A percentile compares a stretch with the other conserved stretches of the same genome.
These are phyloP conservation scores for Perca flavescens DNA, from an alignment of 2,113 vertebrate species.

Conservation along the genomic window DNA sequence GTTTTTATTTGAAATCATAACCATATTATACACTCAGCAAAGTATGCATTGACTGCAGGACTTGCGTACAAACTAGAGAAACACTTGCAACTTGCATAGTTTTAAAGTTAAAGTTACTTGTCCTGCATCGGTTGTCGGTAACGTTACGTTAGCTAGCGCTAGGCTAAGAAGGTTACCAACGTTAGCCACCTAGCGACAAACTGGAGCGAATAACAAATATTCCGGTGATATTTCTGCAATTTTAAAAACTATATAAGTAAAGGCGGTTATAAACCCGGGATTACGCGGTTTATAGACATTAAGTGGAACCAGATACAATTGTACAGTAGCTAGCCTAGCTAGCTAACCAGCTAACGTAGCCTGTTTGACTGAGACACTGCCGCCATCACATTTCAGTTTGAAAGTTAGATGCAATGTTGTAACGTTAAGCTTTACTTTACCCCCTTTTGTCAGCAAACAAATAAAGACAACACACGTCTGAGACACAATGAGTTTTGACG, in stretches of 20 bases:
- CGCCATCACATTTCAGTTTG: conserved; percentile 46
- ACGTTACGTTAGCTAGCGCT: conserved; percentile 18
- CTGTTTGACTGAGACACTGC: conserved; percentile 6
- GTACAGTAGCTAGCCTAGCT: not conserved
- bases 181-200: conserved; percentile 24
- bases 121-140: conserved; percentile 10
- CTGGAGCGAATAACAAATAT: not conserved
- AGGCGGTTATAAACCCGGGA: accelerated
- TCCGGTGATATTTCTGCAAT: accelerated
- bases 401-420: conserved; percentile 22
- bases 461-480: not conserved
- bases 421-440: not conserved
- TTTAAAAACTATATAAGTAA: accelerated
- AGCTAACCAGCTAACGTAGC: conserved; percentile 35
- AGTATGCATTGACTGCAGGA: not conserved
- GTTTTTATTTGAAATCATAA: conserved; percentile 1
- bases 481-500: conserved; percentile 84
- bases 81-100: not conserved
- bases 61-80: accelerated
- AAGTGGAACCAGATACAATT: accelerated
- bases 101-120: not conserved
- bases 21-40: accelerated
- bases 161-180: conserved; percentile 40
- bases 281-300: not conserved
- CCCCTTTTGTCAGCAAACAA: not conserved